Evolutionary conservation across 2,888 invertebrate species (phyloP), one percentile per base, ranked within the genome.

Genomic region (Morpho deidamia): DNA sequence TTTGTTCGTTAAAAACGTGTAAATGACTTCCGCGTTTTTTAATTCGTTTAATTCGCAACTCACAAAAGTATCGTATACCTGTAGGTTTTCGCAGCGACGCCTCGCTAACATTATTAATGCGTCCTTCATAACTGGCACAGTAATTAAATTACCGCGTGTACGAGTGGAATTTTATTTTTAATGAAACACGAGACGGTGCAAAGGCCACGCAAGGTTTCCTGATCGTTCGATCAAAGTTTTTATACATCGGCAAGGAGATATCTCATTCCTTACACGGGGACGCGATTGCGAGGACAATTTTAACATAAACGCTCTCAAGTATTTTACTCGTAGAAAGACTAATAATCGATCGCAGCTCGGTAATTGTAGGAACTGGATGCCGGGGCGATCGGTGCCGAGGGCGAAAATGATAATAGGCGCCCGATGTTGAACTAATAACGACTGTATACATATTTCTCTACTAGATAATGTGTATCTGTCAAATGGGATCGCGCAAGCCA

Each of bases 291-390:
- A 32, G 45, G 23, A 56, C 41, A 11, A 42, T 42, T 46, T 10
- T 32, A 48, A 11, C 14, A 37, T 54, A 51, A 44, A 14, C 46
- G 33, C n/a, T 42, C 14, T 12, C 40, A 34, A 50, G 44, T 56
- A 53, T 40, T 56, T 53, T 53, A 45, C 39, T 38, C 11, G 14
- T 37, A 43, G 48, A 51, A 58, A 53, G 58, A 47, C 53, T 58
- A 65, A 61, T 61, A 55, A 62, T 53, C 50, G 52, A 53, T 53
- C 66, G 66, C 65, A 67, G 61, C 65, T 60, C 67, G 66, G 62
- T 79, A 77, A 76, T 79, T 78, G 74, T 68, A 73, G 73, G 70
- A 71, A 67, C 67, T 63, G 61, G 65, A 59, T 60, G 54, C 56
- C 59, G 59, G 65, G 65, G 66, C 66, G 62, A 68, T 65, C 66